A percentile compares a stretch with the other conserved stretches of the same genome.
These are phyloP conservation scores for Amphipoea oculea DNA, from an alignment of 2,888 invertebrate genomes.

Conservation along the genomic window DNA sequence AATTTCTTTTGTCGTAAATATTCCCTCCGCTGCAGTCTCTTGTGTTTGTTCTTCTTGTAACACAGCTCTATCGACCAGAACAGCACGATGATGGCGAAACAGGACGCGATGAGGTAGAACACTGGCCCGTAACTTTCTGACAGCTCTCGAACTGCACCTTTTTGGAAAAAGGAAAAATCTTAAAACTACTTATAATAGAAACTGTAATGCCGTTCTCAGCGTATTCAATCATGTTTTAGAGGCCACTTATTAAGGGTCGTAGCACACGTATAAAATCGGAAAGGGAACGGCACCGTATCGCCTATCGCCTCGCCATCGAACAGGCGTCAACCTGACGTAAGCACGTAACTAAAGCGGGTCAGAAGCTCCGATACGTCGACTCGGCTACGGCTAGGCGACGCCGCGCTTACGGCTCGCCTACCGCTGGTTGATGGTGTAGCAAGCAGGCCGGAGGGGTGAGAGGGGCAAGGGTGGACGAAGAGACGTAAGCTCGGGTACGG, in stretches of 20 bases:
- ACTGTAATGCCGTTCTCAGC: conserved; percentile 80
- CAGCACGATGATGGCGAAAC: conserved; percentile 74
- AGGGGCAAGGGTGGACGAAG: no score
- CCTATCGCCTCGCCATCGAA: no score
- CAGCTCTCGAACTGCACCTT: conserved; percentile 90
- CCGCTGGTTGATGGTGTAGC: no score
- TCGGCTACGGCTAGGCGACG: no score
- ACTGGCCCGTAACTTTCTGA: conserved; percentile 90
- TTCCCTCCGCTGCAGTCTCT: conserved; percentile 66
- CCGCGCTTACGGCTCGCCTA: no score
- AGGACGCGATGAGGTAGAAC: conserved; percentile 89
- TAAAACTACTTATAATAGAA: conserved; percentile 70
- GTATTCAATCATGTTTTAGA: conserved; percentile 93
- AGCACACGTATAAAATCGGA: no score
- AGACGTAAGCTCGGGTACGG: no score
- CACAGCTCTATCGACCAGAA: conserved; percentile 82
- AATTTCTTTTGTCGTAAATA: conserved; percentile 60
- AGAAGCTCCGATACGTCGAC: no score
- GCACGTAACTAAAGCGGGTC: no score
- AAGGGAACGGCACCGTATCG: no score
- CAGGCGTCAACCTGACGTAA: no score
- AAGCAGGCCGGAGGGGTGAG: no score
- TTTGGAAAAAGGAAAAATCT: conserved; percentile 71
- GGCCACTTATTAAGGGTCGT: conserved; percentile 87
- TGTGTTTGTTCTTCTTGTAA: conserved; percentile 80